phyloP scores from a whole-genome alignment of 2,113 vertebrate genomes.

The Atlantisia rogersi region DNA sequence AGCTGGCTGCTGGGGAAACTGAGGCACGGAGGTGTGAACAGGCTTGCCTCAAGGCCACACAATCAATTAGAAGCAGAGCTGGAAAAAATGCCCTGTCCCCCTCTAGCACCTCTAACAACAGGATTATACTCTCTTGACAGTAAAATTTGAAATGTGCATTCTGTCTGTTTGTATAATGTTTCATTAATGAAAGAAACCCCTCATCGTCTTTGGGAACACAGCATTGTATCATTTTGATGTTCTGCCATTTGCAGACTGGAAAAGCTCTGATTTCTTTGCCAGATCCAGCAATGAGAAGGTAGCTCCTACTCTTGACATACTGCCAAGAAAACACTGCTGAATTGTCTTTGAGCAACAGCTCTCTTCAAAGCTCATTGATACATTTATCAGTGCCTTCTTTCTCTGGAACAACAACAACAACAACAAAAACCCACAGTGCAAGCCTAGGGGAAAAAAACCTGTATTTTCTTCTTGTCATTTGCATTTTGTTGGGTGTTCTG shows the following conservation, averaged over 20 bases:
- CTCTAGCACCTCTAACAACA: background rate
- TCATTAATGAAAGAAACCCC: background rate
- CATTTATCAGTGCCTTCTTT: conserved; percentile 19
- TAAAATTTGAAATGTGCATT: background rate
- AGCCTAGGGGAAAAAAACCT: background rate
- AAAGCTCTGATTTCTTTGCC: conserved; percentile 10
- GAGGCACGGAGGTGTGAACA: background rate
- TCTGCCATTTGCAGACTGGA: background rate
- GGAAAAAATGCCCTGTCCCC: background rate
- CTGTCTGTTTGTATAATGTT: background rate
- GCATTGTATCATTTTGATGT: background rate
- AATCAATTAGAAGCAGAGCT: background rate
- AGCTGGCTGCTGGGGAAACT: background rate
- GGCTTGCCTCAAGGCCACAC: background rate
- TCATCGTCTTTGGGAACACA: background rate
- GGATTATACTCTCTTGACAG: background rate
- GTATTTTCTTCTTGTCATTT: background rate
- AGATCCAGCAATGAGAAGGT: background rate
- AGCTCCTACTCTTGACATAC: background rate
- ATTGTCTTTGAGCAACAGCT: background rate
- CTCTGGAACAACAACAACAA: background rate
- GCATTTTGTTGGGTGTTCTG: background rate
- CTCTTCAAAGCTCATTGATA: conserved; percentile 16
- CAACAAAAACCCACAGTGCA: background rate
- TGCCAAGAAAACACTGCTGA: conserved; percentile 10